Conservation (phyloP, 1,140 invertebrate species). For the Maniola jurtina region DNA sequence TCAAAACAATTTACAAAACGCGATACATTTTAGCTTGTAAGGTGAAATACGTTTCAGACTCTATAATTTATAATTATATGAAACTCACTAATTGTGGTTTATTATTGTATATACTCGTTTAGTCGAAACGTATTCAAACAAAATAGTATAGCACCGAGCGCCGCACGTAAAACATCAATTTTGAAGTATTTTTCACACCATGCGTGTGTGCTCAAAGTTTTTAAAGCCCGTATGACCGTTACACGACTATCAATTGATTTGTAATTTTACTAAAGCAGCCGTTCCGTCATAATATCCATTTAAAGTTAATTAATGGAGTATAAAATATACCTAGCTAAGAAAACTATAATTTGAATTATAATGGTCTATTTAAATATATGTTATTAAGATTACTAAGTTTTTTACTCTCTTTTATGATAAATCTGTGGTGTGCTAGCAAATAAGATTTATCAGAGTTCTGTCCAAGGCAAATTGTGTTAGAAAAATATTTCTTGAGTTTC, state of each 20-base stretch:
- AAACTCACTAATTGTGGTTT: no score
- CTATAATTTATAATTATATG: not conserved
- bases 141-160: slow-evolving; percentile 22
- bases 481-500: no score
- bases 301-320: no score
- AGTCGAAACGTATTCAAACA: slow-evolving; percentile 29
- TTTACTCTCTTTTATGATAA: no score
- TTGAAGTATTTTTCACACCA: slow-evolving; percentile 38
- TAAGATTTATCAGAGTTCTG: no score
- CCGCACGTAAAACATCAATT: slow-evolving; percentile 32
- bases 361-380: no score
- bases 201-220: slow-evolving; percentile 37
- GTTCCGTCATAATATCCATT: no score
- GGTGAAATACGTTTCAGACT: slow-evolving; percentile 3
- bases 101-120: not conserved
- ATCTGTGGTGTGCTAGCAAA: no score
- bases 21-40: not conserved
- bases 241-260: slow-evolving; percentile 35
- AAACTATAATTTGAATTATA: no score
- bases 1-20: not conserved
- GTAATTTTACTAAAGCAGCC: not conserved
- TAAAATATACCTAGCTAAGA: no score
- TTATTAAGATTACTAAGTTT: no score
- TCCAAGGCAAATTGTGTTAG: no score
- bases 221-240: slow-evolving; percentile 17